A percentile compares a stretch with the other conserved stretches of the same genome.
phyloP scores from a whole-genome alignment of 92 coral and sea anemone species.

The Porites evermanni region DNA sequence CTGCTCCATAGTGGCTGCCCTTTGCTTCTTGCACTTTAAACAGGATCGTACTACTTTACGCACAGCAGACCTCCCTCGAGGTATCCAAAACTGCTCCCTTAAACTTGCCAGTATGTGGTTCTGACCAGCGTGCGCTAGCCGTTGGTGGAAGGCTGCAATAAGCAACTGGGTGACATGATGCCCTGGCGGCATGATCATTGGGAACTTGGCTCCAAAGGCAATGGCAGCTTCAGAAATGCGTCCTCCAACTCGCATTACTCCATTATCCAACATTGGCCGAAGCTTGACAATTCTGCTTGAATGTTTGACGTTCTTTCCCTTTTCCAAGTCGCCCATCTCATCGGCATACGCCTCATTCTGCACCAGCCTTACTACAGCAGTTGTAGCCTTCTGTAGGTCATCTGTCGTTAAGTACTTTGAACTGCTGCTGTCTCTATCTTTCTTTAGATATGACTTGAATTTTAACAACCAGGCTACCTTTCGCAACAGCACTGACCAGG shows the following conservation, averaged over 20 bases:
- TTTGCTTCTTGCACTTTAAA: constrained; percentile 46
- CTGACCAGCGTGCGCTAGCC: constrained; percentile 64
- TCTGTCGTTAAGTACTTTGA: constrained; percentile 21
- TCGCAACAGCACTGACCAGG: too few species aligned
- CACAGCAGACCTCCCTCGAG: constrained; percentile 51
- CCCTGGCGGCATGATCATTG: constrained; percentile 51
- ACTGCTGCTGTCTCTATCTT: background rate
- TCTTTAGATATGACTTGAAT: too few species aligned
- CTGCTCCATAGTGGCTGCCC: constrained; percentile 54
- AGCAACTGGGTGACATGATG: constrained; percentile 61
- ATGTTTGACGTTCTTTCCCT: constrained; percentile 15
- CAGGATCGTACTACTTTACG: constrained; percentile 50
- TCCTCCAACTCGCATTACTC: constrained; percentile 56
- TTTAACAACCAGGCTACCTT: too few species aligned
- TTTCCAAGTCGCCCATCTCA: too few species aligned
- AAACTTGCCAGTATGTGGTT: constrained; percentile 49
- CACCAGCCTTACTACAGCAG: too few species aligned
- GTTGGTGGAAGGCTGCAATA: constrained; percentile 49
- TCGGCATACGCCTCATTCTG: too few species aligned
- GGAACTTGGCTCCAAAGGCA: constrained; percentile 37
- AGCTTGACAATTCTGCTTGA: constrained; percentile 50
- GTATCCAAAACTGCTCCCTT: constrained; percentile 49
- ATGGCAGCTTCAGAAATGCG: constrained; percentile 38
- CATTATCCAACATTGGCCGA: constrained; percentile 27
- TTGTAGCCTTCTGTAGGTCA: constrained; percentile 9